A percentile compares a stretch with the other conserved stretches of the same genome.
These are phyloP conservation scores for Mercenaria mercenaria DNA, from an alignment of 1,140 invertebrate genomes.

Conservation along the genomic window DNA sequence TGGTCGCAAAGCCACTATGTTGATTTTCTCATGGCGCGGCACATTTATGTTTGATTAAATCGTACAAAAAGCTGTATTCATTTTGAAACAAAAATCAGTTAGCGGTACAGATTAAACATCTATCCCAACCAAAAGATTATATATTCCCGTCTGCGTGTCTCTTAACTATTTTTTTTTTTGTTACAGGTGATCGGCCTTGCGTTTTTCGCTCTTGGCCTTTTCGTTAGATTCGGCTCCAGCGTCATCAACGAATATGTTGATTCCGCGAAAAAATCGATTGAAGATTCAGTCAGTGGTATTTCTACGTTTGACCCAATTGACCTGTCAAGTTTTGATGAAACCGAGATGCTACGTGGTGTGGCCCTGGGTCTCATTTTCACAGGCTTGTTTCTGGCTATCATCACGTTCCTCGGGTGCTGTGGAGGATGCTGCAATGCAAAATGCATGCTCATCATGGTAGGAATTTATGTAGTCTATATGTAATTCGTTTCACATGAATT, in stretches of 20 bases:
- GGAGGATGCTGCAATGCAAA: constrained; percentile 67
- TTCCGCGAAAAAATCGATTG: constrained; percentile 13
- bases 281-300: background rate
- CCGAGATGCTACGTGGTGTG: constrained; percentile 58
- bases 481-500: too few species aligned
- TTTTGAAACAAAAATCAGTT: too few species aligned
- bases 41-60: too few species aligned
- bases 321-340: constrained; percentile 41
- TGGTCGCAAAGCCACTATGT: too few species aligned
- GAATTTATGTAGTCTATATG: too few species aligned
- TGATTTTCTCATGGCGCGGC: too few species aligned
- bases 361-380: constrained; percentile 62
- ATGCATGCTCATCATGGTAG: constrained; percentile 57
- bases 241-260: constrained; percentile 51
- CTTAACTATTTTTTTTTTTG: too few species aligned
- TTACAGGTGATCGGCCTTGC: constrained; percentile 64
- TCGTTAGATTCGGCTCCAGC: constrained; percentile 56
- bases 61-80: too few species aligned
- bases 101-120: too few species aligned
- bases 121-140: too few species aligned
- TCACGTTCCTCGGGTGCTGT: constrained; percentile 68
- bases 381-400: constrained; percentile 60
- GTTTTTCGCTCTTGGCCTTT: constrained; percentile 44
- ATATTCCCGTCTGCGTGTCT: too few species aligned
- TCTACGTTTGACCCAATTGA: constrained; percentile 3